Evolutionary conservation across 2,113 vertebrate genomes (phyloP).

Genomic region (Orycteropus afer): DNA sequence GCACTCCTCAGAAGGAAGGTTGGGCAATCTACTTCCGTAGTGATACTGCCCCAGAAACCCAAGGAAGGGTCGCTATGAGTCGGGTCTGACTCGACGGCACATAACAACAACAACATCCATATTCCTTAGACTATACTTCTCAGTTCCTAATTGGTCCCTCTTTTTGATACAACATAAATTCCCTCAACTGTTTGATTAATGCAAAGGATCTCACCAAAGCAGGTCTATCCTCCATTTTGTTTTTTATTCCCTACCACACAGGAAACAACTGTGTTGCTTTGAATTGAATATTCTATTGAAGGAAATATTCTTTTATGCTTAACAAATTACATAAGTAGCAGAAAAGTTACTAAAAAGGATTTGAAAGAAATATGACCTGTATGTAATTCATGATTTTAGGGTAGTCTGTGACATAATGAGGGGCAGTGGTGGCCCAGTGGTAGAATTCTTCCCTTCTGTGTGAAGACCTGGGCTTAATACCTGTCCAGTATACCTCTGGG

Average conservation of each 20-base stretch:
- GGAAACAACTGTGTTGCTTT: not conserved
- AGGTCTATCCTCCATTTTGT: not conserved
- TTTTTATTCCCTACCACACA: not conserved
- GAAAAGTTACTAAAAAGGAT: not conserved
- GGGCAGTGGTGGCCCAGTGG: no score
- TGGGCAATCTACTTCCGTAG: no score
- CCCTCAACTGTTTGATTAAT: not conserved
- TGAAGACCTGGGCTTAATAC: no score
- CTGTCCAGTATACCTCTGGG: no score
- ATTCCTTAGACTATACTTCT: not conserved
- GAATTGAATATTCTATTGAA: not conserved
- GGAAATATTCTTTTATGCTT: not conserved
- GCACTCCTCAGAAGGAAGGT: no score
- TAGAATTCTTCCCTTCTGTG: no score
- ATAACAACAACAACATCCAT: no score
- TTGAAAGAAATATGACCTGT: not conserved
- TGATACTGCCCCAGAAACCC: no score
- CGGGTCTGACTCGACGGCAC: no score
- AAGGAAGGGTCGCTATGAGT: no score
- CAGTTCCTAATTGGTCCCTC: not conserved
- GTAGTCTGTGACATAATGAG: not conserved
- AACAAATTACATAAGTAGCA: not conserved
- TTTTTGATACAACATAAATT: constrained; percentile 28
- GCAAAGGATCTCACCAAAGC: not conserved
- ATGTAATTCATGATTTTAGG: constrained; percentile 15